Evolutionary conservation across 2,797 vertebrate species (phyloP).

Genomic region (Prionace glauca): DNA sequence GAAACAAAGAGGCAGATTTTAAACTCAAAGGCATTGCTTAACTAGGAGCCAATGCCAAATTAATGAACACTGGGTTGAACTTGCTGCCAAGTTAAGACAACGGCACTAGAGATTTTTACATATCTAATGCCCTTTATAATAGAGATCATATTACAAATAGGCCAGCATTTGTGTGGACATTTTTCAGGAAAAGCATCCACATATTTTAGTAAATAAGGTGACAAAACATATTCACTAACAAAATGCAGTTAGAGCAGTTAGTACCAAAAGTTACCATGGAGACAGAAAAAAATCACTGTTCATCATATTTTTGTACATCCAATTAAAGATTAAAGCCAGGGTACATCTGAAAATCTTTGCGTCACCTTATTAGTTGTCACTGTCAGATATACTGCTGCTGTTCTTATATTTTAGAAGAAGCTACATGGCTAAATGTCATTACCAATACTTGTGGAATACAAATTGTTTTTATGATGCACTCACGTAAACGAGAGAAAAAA

Average conservation of each 20-base stretch:
- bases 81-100: not conserved
- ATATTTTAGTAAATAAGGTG: not conserved
- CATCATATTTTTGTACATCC: not conserved
- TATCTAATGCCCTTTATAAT: no score
- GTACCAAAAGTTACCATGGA: not conserved
- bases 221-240: not conserved
- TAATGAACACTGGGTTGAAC: not conserved
- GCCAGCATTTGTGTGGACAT: not conserved
- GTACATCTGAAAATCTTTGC: not conserved
- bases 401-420: not conserved
- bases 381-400: not conserved
- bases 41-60: not conserved
- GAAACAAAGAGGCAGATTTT: not conserved
- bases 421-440: not conserved
- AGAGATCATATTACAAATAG: not conserved
- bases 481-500: not conserved
- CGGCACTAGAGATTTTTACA: not conserved
- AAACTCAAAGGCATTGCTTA: not conserved
- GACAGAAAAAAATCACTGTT: not conserved
- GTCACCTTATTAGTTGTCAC: not conserved
- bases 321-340: not conserved
- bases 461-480: constrained; percentile 17
- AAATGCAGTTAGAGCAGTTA: not conserved
- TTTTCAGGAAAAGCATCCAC: not conserved
- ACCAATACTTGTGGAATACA: not conserved